Evolutionary conservation across 35 echinoderm and acorn worm genomes (phyloP), one percentile per base, ranked within the genome.

Genomic region (Patiria miniata): DNA sequence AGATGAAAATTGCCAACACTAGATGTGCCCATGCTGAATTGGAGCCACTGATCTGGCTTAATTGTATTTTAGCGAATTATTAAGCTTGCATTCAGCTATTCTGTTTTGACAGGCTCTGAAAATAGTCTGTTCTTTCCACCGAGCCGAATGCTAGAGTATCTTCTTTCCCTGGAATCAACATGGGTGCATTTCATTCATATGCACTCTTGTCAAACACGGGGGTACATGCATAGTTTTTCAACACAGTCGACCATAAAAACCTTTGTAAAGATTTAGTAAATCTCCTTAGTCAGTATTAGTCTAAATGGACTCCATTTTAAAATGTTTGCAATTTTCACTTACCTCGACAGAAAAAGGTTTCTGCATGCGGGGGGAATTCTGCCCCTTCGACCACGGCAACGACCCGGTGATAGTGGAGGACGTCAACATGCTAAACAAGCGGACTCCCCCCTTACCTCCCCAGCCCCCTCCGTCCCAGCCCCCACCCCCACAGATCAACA

Each of bases 361-460:
- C 61, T 98, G 95, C 79, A 94, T 98, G 95, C 85, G 89, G 39
- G 95, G 95, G 16, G 95, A 98, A 85, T 78, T 94, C 6, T 98
- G 95, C 73, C 92, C 92, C 21, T 98, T 86, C 44, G 95, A 98
- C 87, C 95, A 98, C 50, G 95, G 95, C 39, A 82, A 82, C 7
- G 95, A 98, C 78, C 95, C 95, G 7, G 92, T 98, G 7, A 87
- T 98, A 1, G 95, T 98, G 7, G 95, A 98, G 14, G 95, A 98
- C 52, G 79, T 98, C 39, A 91, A 91, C 56, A 95, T 44, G 47
- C 88, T 89, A 7, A 83, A 89, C 22, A 19, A 12, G 16, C 78
- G 40, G 15, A 87, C 78, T 38, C 88, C 89, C 22, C 88, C 78
- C 22, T 26, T 40, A 6, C 79, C 86, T 16, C 21, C 52, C 30